Conservation (phyloP, 2,888 invertebrate genomes). For the Mythimna pallens region DNA sequence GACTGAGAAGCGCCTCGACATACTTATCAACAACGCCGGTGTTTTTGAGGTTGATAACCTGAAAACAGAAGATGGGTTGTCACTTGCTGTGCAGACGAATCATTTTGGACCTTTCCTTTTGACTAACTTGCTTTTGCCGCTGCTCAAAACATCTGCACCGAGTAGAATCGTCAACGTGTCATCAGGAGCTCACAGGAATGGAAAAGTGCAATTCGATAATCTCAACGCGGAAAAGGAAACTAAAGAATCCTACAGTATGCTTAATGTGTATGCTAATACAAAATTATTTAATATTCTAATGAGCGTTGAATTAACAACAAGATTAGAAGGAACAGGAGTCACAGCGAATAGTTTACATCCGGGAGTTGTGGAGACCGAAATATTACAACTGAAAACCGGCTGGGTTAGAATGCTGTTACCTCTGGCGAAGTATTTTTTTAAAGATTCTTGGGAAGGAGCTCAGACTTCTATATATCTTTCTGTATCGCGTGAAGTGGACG, state of each 20-base stretch:
- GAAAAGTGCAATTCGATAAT: conserved; percentile 74
- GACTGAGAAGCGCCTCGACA: conserved; percentile 88
- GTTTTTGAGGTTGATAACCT: conserved; percentile 78
- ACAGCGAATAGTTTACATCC: conserved; percentile 96
- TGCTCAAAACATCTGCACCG: conserved; percentile 80
- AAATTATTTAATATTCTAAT: conserved; percentile 95
- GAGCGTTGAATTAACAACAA: conserved; percentile 92
- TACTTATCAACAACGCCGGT: conserved; percentile 92
- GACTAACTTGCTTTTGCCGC: conserved; percentile 91
- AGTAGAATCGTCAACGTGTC: conserved; percentile 83
- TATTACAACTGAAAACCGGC: conserved; percentile 84
- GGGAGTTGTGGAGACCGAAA: conserved; percentile 91
- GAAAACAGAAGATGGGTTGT: conserved; percentile 91
- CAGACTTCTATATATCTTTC: conserved; percentile 90
- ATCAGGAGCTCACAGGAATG: conserved; percentile 73
- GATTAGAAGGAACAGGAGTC: conserved; percentile 92
- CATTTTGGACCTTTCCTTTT: conserved; percentile 93
- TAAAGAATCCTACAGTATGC: conserved; percentile 53
- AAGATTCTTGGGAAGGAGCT: conserved; percentile 80
- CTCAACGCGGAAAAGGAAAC: conserved; percentile 73
- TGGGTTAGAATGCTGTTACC: conserved; percentile 79
- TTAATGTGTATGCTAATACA: conserved; percentile 84
- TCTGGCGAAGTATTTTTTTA: conserved; percentile 70
- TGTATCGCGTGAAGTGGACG: conserved; percentile 88
- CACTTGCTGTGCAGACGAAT: conserved; percentile 89